Evolutionary conservation across 1,140 invertebrate genomes (phyloP), one percentile per base, ranked within the genome.

Genomic region (Lepidurus arcticus): DNA sequence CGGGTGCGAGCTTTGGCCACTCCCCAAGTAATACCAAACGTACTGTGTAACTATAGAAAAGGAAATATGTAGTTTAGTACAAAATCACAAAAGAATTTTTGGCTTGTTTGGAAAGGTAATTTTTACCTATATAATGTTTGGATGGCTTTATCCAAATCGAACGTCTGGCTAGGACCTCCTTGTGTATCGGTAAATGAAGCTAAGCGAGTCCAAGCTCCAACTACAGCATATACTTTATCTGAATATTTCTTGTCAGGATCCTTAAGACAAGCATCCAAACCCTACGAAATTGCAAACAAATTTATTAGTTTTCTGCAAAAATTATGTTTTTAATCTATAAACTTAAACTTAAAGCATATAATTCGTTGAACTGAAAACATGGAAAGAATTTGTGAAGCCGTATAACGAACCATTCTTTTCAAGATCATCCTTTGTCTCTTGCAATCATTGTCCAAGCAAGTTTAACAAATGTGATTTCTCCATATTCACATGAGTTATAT

Each of bases 211-310:
- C 87, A 88, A 82, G 87, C 86, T 81, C 85, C 84, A 82, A 88
- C 84, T 83, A 88, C 86, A 84, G 87, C 85, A 83, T 84, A 85
- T 82, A 88, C 87, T 85, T 88, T 88, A 83, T 88, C 87, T 81
- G 83, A 82, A 84, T 88, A 88, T 80, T 87, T 88, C 81, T 86
- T 88, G 83, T 87, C 87, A 83, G 84, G 85, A 85, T 88, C 86
- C 83, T 84, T 86, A 82, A 88, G 83, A 82, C 85, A 86, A 82
- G 84, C 84, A 85, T 87, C 86, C 84, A 87, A 83, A 83, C 85
- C 85, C 87, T 88, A 83, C 42, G 83, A 86, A 77, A 21, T 65
- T n/a, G 13, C 6, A 65, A 65, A 21, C 1, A 21, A 21, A 65
- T n/a, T 13, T 16, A 65, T 65, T 65, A 65, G 53, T 16, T 65